Evolutionary conservation across 2,888 invertebrate genomes (phyloP).

Genomic region (Pimpla rufipes): DNA sequence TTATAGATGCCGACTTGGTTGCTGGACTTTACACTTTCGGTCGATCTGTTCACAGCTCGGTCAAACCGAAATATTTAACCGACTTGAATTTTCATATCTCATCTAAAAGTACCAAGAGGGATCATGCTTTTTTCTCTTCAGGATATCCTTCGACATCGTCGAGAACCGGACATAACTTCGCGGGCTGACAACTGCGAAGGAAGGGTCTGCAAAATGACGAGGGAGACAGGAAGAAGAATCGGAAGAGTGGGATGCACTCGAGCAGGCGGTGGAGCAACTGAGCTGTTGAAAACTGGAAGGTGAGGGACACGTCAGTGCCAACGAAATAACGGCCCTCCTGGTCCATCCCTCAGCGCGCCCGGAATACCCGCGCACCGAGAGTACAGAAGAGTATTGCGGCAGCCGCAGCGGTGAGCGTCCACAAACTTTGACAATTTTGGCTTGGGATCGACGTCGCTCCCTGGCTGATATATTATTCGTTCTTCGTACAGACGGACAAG

Average conservation of each 20-base stretch:
- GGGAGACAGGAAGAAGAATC: conserved; percentile 6
- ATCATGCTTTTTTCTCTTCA: no score
- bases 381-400: neutral
- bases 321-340: conserved; percentile 59
- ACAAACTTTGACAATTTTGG: conserved; percentile 78
- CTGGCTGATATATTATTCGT: conserved; percentile 76
- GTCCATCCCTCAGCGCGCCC: conserved; percentile 31
- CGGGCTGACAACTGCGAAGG: neutral
- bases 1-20: neutral
- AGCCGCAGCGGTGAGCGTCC: conserved; percentile 31
- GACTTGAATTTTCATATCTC: neutral
- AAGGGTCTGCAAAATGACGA: neutral
- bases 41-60: neutral
- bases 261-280: neutral
- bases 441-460: conserved; percentile 71
- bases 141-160: neutral
- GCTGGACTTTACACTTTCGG: neutral
- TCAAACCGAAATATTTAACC: neutral
- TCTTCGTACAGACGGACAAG: conserved; percentile 66
- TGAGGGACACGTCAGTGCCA: conserved; percentile 52
- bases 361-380: conserved; percentile 9
- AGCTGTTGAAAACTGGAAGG: conserved; percentile 15
- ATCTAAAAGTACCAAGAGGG: neutral
- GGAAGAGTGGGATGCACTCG: neutral
- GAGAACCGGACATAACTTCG: neutral